Evolutionary conservation across 2,888 invertebrate species (phyloP).

Genomic region (Yponomeuta plumbellus): DNA sequence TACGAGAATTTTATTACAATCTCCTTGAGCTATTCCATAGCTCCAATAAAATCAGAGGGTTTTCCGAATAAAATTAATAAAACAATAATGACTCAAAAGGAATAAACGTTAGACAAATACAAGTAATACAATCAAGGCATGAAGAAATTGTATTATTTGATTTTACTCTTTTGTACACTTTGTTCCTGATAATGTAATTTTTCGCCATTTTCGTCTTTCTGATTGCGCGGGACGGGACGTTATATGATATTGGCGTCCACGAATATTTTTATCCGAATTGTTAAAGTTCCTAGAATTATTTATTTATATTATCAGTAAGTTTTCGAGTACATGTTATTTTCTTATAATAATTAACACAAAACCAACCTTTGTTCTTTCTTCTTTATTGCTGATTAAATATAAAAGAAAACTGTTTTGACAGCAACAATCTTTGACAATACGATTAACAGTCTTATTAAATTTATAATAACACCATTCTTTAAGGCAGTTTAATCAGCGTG

Average conservation of each 20-base stretch:
- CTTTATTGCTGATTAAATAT: no score
- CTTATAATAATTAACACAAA: no score
- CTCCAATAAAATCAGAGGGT: background rate
- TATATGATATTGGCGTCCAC: background rate
- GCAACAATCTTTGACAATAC: no score
- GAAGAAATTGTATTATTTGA: background rate
- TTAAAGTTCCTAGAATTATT: no score
- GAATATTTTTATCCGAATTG: background rate
- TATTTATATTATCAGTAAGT: no score
- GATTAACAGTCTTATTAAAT: no score
- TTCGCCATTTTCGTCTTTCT: background rate
- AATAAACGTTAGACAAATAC: background rate
- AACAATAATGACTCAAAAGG: background rate
- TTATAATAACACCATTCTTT: no score
- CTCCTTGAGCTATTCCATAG: background rate
- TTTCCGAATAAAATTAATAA: background rate
- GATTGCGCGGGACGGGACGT: background rate
- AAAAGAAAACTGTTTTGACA: no score
- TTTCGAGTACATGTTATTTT: no score
- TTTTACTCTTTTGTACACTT: background rate
- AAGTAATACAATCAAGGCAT: background rate
- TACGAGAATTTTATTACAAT: background rate
- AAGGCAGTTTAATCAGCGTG: no score
- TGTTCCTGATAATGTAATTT: background rate
- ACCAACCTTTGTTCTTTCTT: no score